phyloP scores from a whole-genome alignment of 2,113 vertebrate genomes.

The Poicephalus gulielmi region DNA sequence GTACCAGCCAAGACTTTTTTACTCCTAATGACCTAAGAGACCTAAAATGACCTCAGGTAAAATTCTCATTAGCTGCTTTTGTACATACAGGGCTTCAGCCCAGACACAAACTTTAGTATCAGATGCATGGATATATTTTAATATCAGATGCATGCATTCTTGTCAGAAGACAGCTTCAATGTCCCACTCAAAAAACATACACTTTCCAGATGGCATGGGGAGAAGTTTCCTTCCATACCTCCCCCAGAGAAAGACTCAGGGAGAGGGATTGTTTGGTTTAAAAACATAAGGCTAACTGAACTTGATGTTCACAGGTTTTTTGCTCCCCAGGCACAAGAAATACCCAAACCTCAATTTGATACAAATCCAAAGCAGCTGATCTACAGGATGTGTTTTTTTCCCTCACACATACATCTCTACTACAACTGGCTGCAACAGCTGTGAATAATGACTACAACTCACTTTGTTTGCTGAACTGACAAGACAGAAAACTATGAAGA shows the following conservation, averaged over 20 bases:
- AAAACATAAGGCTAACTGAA: background rate
- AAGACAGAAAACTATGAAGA: background rate
- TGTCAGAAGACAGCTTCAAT: background rate
- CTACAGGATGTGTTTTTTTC: background rate
- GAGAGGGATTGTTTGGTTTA: background rate
- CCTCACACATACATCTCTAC: accelerated
- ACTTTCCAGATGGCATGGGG: background rate
- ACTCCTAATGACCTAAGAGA: background rate
- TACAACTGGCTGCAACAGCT: background rate
- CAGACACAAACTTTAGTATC: background rate
- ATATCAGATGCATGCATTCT: background rate
- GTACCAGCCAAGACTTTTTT: background rate
- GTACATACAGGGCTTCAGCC: background rate
- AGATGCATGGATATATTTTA: background rate
- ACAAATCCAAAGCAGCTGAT: background rate
- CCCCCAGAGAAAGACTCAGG: background rate
- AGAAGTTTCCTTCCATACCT: background rate
- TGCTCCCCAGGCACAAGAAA: background rate
- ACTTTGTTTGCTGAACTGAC: background rate
- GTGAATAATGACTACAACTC: background rate
- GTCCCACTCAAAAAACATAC: background rate
- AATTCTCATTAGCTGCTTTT: background rate
- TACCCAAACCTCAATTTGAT: background rate
- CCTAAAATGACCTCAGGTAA: background rate
- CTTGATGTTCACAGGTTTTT: background rate